These are phyloP conservation scores for Siphamia tubifer DNA, from an alignment of 2,113 vertebrate genomes.

Conservation along the genomic window DNA sequence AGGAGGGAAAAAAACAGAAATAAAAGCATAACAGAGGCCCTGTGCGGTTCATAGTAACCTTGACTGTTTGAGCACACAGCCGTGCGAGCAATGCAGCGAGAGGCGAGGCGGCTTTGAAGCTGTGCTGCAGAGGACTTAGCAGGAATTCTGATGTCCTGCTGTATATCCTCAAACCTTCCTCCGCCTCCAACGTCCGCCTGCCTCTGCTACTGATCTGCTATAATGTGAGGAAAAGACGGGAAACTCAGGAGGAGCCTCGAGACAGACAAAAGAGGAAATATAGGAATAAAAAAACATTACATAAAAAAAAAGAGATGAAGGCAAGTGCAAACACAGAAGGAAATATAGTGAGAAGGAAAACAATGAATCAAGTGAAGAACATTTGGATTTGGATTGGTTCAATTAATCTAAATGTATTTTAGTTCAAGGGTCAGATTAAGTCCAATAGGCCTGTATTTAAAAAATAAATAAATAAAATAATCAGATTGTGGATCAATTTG, in stretches of 20 bases:
- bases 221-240: conserved; percentile 1
- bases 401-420: no score
- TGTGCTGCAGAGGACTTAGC: conserved; percentile 83
- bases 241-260: background rate
- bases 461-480: no score
- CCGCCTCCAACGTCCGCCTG: background rate
- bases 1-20: background rate
- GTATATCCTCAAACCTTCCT: conserved; percentile 52
- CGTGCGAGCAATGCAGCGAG: conserved; percentile 70
- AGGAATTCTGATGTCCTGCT: conserved; percentile 85
- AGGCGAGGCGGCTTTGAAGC: conserved; percentile 80
- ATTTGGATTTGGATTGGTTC: background rate
- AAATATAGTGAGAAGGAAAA: background rate
- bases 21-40: background rate
- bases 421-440: no score
- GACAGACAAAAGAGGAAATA: conserved; percentile 4
- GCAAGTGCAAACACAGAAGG: background rate
- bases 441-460: no score
- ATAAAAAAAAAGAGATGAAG: background rate
- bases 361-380: background rate
- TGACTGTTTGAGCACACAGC: conserved; percentile 76
- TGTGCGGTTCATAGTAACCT: conserved; percentile 73
- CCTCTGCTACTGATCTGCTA: conserved; percentile 22
- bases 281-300: background rate
- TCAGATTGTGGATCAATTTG: no score